These are phyloP conservation scores for Lymantria monacha DNA, from an alignment of 2,888 invertebrate species.

Conservation along the genomic window DNA sequence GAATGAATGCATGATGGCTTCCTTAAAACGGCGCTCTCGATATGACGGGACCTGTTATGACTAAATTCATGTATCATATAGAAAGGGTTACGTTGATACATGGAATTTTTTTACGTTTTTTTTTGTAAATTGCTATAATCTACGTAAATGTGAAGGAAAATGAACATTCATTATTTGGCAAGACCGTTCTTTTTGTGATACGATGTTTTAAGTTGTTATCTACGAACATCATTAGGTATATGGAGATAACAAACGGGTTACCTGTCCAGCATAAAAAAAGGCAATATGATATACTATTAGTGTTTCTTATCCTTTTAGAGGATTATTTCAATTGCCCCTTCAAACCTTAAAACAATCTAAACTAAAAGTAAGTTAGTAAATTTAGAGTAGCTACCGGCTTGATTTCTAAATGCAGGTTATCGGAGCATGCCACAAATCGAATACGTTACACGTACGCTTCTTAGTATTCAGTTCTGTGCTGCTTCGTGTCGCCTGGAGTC, in stretches of 20 bases:
- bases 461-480: conserved; percentile 72
- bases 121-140: conserved; percentile 51
- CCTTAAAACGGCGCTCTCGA: conserved; percentile 65
- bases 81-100: conserved; percentile 62
- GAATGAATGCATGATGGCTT: conserved; percentile 79
- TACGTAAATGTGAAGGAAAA: conserved; percentile 41
- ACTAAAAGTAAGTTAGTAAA: conserved; percentile 74
- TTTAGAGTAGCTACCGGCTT: conserved; percentile 70
- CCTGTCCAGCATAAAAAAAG: neutral
- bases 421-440: conserved; percentile 78
- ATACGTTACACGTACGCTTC: conserved; percentile 70
- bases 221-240: too few species aligned
- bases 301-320: too few species aligned
- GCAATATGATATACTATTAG: neutral
- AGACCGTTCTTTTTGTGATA: conserved; percentile 39
- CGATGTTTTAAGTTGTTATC: neutral
- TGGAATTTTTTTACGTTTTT: conserved; percentile 47
- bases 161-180: conserved; percentile 33
- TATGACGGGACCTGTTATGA: conserved; percentile 67
- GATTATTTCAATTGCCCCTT: too few species aligned
- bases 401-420: conserved; percentile 81
- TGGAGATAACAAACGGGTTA: too few species aligned
- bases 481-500: conserved; percentile 63
- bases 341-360: conserved; percentile 31
- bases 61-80: conserved; percentile 61